Evolutionary conservation across 2,888 invertebrate species (phyloP), one percentile per base, ranked within the genome.

Genomic region (Hydrotaea cyrtoneurina): DNA sequence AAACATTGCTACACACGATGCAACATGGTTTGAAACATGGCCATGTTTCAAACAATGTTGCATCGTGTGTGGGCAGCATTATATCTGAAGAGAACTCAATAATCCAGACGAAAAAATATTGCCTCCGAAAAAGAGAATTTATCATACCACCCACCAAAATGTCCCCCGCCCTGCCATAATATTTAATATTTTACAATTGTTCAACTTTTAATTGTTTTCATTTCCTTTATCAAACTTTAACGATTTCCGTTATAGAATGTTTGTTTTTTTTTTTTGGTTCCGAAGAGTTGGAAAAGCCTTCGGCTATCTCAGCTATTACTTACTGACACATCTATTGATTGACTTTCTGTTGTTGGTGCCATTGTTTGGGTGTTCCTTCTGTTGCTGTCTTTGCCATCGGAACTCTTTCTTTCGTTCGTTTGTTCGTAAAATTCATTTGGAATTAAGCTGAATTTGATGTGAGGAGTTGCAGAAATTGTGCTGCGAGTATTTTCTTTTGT

Each of bases 171-270:
- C 23, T 0, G 59, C 59, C 11, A 66, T 15, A 11, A 43, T 11
- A 11, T 19, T 43, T 21, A 66, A 66, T 66, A 43, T 36, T 66
- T 66, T 21, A 43, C 15, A 19, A 17, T 66, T 19, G 13, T 39
- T 66, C 43, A 39, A 66, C 17, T 66, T 66, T 66, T 66, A 66
- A 66, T 66, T 66, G 59, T 59, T 43, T 66, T 39, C 66, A 43
- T 66, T 66, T 66, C 66, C 39, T 43, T 43, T 66, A 36, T 64
- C 31, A 31, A 64, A 64, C 64, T 66, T 66, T 39, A 66, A 66
- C 66, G 66, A 66, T 43, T 39, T 43, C 66, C 43, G 31, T 66
- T 66, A 3, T 21, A 43, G 43, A 43, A 11, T 39, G 17, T 43
- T 64, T 31, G 8, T 13, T 11, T 66, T 19, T 39, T 39, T 66